phyloP scores from a whole-genome alignment of 2,113 vertebrate genomes.

The Ramphastos sulfuratus region DNA sequence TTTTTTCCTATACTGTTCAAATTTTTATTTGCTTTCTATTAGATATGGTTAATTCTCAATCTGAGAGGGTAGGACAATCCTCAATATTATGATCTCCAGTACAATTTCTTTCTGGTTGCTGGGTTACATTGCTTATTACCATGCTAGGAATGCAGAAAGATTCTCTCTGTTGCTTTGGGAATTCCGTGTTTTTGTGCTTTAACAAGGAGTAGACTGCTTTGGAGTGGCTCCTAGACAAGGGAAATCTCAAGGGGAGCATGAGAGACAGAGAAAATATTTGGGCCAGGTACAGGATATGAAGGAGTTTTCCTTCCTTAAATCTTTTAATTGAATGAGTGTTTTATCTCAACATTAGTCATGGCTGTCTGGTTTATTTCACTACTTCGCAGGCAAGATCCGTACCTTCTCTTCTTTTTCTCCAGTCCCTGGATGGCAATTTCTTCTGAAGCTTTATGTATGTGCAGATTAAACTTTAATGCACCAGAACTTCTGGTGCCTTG shows the following conservation, averaged over 20 bases:
- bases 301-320: slow-evolving; percentile 45
- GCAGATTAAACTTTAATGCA: slow-evolving; percentile 7
- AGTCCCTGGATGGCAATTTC: slow-evolving; percentile 29
- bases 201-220: slow-evolving; percentile 13
- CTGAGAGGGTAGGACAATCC: neutral
- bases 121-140: slow-evolving; percentile 4
- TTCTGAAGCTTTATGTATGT: neutral
- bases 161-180: neutral
- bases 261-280: slow-evolving; percentile 17
- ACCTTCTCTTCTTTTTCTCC: slow-evolving; percentile 9
- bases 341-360: slow-evolving; percentile 49
- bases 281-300: slow-evolving; percentile 8
- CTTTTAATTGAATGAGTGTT: slow-evolving; percentile 41
- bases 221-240: slow-evolving; percentile 10
- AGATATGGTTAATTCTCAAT: neutral
- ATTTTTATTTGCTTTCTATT: neutral
- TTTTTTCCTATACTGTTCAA: neutral
- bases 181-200: slow-evolving; percentile 12
- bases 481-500: neutral
- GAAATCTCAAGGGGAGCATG: slow-evolving; percentile 23
- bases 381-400: neutral
- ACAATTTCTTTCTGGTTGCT: neutral
- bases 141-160: slow-evolving; percentile 6
- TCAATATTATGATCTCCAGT: neutral
- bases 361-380: slow-evolving; percentile 14